These are phyloP conservation scores for Drosophila multiciliata DNA, from an alignment of 2,888 invertebrate genomes.

Conservation along the genomic window DNA sequence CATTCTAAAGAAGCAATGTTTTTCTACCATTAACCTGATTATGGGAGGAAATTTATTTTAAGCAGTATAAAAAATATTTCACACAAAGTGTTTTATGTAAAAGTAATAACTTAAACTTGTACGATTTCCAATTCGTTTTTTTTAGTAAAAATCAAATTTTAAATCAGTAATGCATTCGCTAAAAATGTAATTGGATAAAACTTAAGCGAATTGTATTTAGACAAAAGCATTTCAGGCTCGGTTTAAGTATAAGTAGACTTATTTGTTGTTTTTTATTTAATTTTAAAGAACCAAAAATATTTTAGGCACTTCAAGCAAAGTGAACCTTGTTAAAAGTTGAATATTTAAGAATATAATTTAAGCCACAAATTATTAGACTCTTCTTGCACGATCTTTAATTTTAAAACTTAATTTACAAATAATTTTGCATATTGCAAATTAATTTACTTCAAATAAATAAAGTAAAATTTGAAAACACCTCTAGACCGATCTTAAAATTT, in stretches of 20 bases:
- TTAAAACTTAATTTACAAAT: neutral
- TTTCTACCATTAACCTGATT: neutral
- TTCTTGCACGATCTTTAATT: neutral
- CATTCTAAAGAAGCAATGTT: neutral
- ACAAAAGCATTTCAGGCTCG: neutral
- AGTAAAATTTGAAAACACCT: neutral
- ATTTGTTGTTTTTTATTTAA: neutral
- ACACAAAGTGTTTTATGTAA: too few species aligned
- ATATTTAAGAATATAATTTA: neutral
- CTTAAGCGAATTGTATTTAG: neutral
- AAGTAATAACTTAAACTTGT: neutral
- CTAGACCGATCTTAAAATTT: neutral
- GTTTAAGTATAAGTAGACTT: neutral
- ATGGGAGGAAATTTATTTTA: neutral
- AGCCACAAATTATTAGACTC: neutral
- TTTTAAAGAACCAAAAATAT: neutral
- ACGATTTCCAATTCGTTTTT: neutral
- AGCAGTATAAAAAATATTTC: neutral
- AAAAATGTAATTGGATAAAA: neutral
- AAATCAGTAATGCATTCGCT: neutral
- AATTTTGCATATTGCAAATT: neutral
- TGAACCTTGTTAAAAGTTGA: neutral
- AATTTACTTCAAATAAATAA: neutral
- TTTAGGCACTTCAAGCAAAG: neutral
- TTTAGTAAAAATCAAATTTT: neutral